Base-by-base conservation (phyloP, 2,113 vertebrate genomes). In the Ceyx margarethae region DNA sequence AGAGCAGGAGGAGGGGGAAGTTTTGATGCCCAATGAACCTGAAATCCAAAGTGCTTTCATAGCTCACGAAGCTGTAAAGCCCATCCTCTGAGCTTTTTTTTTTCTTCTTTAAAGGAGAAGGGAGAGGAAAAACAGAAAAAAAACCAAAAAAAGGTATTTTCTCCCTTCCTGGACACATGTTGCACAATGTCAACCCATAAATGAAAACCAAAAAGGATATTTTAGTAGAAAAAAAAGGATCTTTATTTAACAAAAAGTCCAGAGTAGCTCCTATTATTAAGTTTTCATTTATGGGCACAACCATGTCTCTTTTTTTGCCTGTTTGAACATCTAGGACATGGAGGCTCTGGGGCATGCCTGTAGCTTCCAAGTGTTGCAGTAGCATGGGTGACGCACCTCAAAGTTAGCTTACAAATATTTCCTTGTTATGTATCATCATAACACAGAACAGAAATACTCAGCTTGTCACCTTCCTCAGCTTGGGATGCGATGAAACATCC, bases 331-430 rank as follows among this genome's bases (percentile, higher is more conserved):
- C n/a, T 53, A 57, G 71, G 64, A 21, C 0, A 0, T 18, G 11
- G 43, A 74, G 33, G 13, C 42, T 73, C 21, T 72, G 68, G 58
- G 42, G 16, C 28, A 33, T 37, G 25, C 35, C 66, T 50, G 33
- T 82, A 84, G 31, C 42, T 28, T 61, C 26, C 0, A 1, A 61
- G 57, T 33, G 25, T 57, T n/a, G 42, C 28, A 56, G 64, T 60
- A 76, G 22, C 8, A 0, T 28, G 56, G 10, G 35, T 60, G 42
- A 78, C 1, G 1, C 0, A 0, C 23, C 35, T 62, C 64, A 53
- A 1, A 15, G 28, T 3, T 15, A 67, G 5, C 54, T 92, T 68
- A 76, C n/a, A 58, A 89, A n/a, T 85, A 31, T 61, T 91, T 91
- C 37, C 31, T 58, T 81, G 23, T 77, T 87, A 23, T 54, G 23